Conservation (phyloP, 2,888 invertebrate genomes). For the Balanococcus diminutus region DNA sequence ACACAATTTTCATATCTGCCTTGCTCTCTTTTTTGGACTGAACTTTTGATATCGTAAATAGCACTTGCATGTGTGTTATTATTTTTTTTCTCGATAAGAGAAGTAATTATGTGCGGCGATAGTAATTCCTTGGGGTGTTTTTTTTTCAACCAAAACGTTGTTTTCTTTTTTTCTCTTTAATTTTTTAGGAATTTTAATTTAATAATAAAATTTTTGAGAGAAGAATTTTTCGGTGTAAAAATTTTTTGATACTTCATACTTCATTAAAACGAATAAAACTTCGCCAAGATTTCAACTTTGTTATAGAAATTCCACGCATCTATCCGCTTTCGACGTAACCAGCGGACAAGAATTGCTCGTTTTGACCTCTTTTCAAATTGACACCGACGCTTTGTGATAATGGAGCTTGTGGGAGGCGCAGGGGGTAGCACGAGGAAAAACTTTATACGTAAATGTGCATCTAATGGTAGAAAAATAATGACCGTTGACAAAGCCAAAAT, state of each 20-base stretch:
- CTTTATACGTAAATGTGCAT: background rate
- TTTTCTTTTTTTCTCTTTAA: too few species aligned
- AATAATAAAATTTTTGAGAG: background rate
- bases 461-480: slow-evolving; percentile 19
- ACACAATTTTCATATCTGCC: too few species aligned
- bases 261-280: background rate
- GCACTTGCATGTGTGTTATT: too few species aligned
- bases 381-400: background rate
- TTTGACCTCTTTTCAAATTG: slow-evolving; percentile 9
- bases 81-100: too few species aligned
- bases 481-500: slow-evolving; percentile 24
- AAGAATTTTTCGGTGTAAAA: background rate
- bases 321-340: background rate
- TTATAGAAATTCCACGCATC: background rate
- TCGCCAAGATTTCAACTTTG: slow-evolving; percentile 8
- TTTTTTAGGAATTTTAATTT: background rate
- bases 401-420: background rate
- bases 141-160: too few species aligned
- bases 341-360: background rate
- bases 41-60: too few species aligned
- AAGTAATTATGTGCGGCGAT: too few species aligned
- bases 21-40: too few species aligned
- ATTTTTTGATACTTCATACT: background rate
- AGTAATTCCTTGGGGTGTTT: too few species aligned
- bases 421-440: background rate